These are phyloP conservation scores for Aelia acuminata DNA, from an alignment of 2,888 invertebrate genomes.

Conservation along the genomic window DNA sequence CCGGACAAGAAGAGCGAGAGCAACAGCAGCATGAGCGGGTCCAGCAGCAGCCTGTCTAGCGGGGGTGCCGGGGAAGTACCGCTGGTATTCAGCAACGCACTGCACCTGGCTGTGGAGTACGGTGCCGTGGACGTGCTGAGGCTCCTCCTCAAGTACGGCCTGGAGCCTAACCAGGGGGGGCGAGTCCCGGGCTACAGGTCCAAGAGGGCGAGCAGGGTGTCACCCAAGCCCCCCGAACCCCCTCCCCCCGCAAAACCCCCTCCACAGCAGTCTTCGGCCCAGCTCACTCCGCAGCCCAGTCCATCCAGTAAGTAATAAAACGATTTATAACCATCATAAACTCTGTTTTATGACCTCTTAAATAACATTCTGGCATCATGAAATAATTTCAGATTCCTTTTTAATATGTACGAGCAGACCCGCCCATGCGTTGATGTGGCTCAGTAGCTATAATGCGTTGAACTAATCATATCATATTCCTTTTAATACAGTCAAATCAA, in stretches of 20 bases:
- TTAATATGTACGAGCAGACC: no score
- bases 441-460: no score
- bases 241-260: background rate
- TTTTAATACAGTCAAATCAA: no score
- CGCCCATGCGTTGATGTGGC: no score
- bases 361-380: no score
- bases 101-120: constrained; percentile 75
- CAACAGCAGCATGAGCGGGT: constrained; percentile 58
- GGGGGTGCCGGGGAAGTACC: constrained; percentile 64
- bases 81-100: constrained; percentile 72
- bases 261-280: constrained; percentile 57
- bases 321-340: no score
- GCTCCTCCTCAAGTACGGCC: constrained; percentile 72
- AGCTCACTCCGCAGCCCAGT: constrained; percentile 59
- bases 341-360: no score
- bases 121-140: constrained; percentile 73
- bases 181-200: constrained; percentile 66
- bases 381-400: no score
- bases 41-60: constrained; percentile 64
- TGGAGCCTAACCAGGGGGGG: constrained; percentile 74
- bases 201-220: constrained; percentile 64
- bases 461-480: no score
- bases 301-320: constrained; percentile 58
- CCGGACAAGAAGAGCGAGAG: constrained; percentile 43
- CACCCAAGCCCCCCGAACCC: constrained; percentile 44